Evolutionary conservation across 2,888 invertebrate species (phyloP).

Genomic region (Sturmia bella): DNA sequence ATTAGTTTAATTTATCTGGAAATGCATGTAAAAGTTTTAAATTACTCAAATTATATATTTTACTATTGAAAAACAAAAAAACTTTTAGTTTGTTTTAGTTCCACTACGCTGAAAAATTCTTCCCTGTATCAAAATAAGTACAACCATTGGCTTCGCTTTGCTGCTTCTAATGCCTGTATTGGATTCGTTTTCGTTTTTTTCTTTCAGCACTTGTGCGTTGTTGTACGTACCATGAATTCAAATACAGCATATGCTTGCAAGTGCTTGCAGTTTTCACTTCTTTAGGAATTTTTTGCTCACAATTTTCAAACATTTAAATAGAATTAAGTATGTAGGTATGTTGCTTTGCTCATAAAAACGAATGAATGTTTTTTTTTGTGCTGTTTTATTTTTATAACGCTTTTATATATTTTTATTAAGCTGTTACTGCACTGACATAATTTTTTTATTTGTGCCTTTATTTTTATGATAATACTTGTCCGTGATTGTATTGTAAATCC

Average conservation of each 20-base stretch:
- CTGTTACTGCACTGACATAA: slow-evolving; percentile 30
- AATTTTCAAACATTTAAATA: slow-evolving; percentile 15
- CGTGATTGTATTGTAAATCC: not conserved
- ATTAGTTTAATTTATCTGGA: not conserved
- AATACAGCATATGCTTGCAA: not conserved
- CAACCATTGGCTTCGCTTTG: not conserved
- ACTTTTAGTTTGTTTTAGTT: slow-evolving; percentile 43
- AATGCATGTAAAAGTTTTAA: slow-evolving; percentile 14
- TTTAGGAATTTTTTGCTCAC: slow-evolving; percentile 1
- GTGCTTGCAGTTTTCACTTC: slow-evolving; percentile 1
- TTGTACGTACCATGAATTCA: slow-evolving; percentile 1
- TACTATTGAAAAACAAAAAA: not conserved
- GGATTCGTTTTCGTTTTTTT: no score
- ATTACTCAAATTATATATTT: not conserved
- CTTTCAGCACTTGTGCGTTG: not conserved
- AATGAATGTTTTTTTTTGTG: not conserved
- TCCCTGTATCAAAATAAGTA: not conserved
- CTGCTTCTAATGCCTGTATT: slow-evolving; percentile 28
- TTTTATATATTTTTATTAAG: slow-evolving; percentile 28
- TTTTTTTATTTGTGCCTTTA: slow-evolving; percentile 8
- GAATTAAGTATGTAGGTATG: not conserved
- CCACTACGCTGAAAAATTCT: slow-evolving; percentile 29
- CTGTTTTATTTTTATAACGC: slow-evolving; percentile 23
- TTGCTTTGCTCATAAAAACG: no score
- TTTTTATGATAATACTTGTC: slow-evolving; percentile 14